Percentiles rank a stretch among this genome's conserved stretches.
phyloP scores from a whole-genome alignment of 2,888 invertebrate genomes.

The Drosophila quinaria region DNA sequence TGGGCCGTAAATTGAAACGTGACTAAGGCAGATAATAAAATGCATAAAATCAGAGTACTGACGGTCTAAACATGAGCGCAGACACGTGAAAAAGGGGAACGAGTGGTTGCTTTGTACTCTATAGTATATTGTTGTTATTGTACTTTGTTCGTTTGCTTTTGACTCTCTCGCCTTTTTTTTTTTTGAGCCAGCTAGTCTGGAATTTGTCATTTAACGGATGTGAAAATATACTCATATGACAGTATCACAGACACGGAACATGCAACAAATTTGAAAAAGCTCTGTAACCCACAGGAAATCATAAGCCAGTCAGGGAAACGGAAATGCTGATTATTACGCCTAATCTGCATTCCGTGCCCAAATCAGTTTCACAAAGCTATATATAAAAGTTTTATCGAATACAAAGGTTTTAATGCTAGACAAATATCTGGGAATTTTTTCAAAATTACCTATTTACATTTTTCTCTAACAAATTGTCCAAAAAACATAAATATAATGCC shows the following conservation, averaged over 20 bases:
- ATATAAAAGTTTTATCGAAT: not conserved
- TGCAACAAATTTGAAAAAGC: slow-evolving; percentile 41
- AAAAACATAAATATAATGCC: too few relatives aligned
- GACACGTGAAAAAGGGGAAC: slow-evolving; percentile 53
- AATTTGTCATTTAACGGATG: slow-evolving; percentile 72
- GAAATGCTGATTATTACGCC: slow-evolving; percentile 33
- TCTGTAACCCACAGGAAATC: slow-evolving; percentile 33
- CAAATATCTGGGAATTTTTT: not conserved
- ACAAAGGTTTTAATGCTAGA: not conserved
- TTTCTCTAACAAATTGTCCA: too few relatives aligned
- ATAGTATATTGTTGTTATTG: slow-evolving; percentile 42
- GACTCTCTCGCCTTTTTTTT: not conserved
- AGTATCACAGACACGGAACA: slow-evolving; percentile 16
- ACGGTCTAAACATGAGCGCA: slow-evolving; percentile 63
- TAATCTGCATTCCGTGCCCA: slow-evolving; percentile 1
- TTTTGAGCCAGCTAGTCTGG: slow-evolving; percentile 44
- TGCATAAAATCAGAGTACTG: slow-evolving; percentile 82
- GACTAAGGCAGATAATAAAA: slow-evolving; percentile 84
- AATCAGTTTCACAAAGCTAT: slow-evolving; percentile 2
- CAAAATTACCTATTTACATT: too few relatives aligned
- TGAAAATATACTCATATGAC: slow-evolving; percentile 27
- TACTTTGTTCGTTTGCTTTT: slow-evolving; percentile 39
- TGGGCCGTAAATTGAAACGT: slow-evolving; percentile 86
- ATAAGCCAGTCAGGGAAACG: slow-evolving; percentile 22
- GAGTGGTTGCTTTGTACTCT: slow-evolving; percentile 6